Percentiles rank a stretch among this genome's conserved stretches.
Evolutionary conservation across 2,888 invertebrate species (phyloP).

Genomic region (Perithous albicinctus): DNA sequence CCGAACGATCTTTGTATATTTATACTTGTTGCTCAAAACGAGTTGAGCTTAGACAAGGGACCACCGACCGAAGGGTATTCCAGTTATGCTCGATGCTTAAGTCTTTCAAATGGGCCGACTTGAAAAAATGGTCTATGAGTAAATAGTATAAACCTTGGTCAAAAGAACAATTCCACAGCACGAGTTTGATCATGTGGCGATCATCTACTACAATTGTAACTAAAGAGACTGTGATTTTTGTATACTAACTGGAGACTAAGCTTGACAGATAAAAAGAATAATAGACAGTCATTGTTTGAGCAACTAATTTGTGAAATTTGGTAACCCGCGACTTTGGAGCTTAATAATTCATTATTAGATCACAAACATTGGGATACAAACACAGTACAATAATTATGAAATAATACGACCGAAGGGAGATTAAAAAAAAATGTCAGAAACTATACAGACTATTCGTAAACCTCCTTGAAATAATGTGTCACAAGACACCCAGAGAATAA

Average conservation of each 20-base stretch:
- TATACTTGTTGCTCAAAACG: slow-evolving; percentile 14
- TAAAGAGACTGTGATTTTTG: no score
- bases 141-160: neutral
- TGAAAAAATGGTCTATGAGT: no score
- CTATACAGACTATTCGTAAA: neutral
- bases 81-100: slow-evolving; percentile 65
- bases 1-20: slow-evolving; percentile 23
- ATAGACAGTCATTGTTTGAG: no score
- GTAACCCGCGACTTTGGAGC: no score
- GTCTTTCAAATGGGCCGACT: neutral
- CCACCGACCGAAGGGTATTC: slow-evolving; percentile 75
- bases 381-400: no score
- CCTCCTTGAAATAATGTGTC: neutral
- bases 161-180: neutral
- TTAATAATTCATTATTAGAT: no score
- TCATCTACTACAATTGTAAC: neutral
- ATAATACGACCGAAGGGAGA: no score
- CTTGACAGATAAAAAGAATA: no score
- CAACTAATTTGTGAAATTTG: no score
- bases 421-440: no score
- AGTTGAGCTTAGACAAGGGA: slow-evolving; percentile 47
- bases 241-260: no score
- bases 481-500: neutral
- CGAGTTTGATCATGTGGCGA: neutral
- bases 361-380: no score